phyloP scores from a whole-genome alignment of 1,140 invertebrate species.

The Bombus superbus region DNA sequence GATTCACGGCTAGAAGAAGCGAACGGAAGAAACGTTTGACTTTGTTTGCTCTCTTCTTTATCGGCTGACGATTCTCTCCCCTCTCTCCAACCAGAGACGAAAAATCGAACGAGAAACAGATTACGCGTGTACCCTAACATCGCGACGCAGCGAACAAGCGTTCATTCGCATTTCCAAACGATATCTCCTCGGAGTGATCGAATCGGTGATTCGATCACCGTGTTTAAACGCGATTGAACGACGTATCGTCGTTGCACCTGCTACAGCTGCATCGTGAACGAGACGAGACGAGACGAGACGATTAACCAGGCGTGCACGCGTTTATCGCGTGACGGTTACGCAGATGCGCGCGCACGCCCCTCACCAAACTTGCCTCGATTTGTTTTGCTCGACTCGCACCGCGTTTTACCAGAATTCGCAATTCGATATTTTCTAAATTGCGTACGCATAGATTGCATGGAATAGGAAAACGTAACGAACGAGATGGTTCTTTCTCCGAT shows the following conservation, averaged over 20 bases:
- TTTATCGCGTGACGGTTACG: slow-evolving; percentile 25
- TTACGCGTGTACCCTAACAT: not conserved
- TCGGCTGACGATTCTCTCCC: not conserved
- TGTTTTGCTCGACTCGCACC: not conserved
- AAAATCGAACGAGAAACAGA: slow-evolving; percentile 17
- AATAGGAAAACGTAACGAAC: not conserved
- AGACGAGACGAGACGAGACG: not conserved
- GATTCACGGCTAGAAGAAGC: not conserved
- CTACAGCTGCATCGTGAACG: slow-evolving; percentile 34
- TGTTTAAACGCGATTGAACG: not conserved
- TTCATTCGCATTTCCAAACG: not conserved
- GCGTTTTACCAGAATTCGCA: not conserved
- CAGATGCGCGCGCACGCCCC: slow-evolving; percentile 1
- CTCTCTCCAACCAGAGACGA: too few relatives aligned
- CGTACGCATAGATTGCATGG: not conserved
- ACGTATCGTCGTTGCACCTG: slow-evolving; percentile 36
- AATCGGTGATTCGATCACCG: not conserved
- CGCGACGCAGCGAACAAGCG: not conserved
- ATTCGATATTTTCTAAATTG: not conserved
- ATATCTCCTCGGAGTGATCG: not conserved
- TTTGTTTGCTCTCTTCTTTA: slow-evolving; percentile 13
- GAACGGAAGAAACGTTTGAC: not conserved
- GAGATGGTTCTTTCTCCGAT: not conserved
- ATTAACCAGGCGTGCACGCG: slow-evolving; percentile 15
- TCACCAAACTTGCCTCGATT: not conserved